Base-by-base conservation (phyloP, 2,113 vertebrate genomes). In the Podarcis muralis region DNA sequence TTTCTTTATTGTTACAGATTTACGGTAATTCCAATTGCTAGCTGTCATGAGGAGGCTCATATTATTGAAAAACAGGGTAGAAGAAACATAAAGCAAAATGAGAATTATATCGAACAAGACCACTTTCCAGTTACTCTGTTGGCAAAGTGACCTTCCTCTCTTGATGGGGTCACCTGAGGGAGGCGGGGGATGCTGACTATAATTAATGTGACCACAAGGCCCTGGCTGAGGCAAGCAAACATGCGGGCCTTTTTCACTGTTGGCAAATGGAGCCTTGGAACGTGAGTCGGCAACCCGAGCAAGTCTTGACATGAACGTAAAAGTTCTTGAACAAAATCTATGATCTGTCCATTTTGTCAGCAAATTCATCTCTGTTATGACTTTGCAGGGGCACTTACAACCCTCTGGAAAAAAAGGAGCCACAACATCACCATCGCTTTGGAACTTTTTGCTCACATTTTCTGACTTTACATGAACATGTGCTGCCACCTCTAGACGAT, bases 401-500 rank as follows among this genome's bases (percentile, higher is more conserved):
- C 82, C 93, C 87, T 43, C 68, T 57, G 48, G 84, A 92, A 90
- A 93, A 12, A 65, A 27, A 23, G 9, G 20, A 15, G 1, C 4
- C 77, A 40, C n/a, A 18, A 20, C 23, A 69, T 66, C 23, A 78
- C 68, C 40, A 84, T 20, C 66, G 87, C 79, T 88, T 93, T 87
- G 89, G 86, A 90, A 79, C 27, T 77, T 90, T 85, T 37, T 37
- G 15, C 74, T 0, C 75, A 66, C 1, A 30, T 11, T 80, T 22
- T n/a, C 11, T 18, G 57, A 7, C 40, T 83, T 96, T 95, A 83
- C 3, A 83, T 92, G 96, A 95, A 95, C 93, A 1, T n/a, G 94
- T 95, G 95, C 96, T 95, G 96, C 97, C 97, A 97, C 94, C 97
- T 96, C 92, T 93, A 84, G 97, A 92, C 88, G 27, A 25, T 0